A percentile compares a stretch with the other conserved stretches of the same genome.
Evolutionary conservation across 2,888 invertebrate genomes (phyloP).

Genomic region (Eupithecia vulgata): DNA sequence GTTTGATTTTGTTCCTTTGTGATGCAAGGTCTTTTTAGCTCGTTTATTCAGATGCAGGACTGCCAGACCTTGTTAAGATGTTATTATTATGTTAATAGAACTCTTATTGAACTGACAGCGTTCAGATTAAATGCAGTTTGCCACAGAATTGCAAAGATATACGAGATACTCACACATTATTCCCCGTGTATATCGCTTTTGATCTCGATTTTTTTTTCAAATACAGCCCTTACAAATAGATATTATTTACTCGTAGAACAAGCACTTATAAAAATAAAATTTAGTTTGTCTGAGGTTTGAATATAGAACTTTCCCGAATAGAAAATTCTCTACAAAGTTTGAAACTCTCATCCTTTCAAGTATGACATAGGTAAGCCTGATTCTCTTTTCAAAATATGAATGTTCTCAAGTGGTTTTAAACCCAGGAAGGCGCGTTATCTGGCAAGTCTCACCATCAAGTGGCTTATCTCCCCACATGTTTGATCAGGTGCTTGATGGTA

Average conservation of each 20-base stretch:
- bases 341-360: not conserved
- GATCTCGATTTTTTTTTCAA: no score
- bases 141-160: slow-evolving; percentile 7
- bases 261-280: no score
- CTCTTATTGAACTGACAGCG: slow-evolving; percentile 26
- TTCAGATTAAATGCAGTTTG: slow-evolving; percentile 20
- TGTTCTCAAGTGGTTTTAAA: slow-evolving; percentile 59
- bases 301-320: not conserved
- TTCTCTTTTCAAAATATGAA: slow-evolving; percentile 19
- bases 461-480: slow-evolving; percentile 80
- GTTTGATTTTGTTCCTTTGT: slow-evolving; percentile 70
- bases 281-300: no score
- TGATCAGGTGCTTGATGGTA: slow-evolving; percentile 79
- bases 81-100: slow-evolving; percentile 47
- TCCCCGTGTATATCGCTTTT: not conserved
- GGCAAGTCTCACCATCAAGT: slow-evolving; percentile 76
- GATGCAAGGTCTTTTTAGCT: slow-evolving; percentile 55
- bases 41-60: slow-evolving; percentile 53
- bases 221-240: no score
- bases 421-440: slow-evolving; percentile 74
- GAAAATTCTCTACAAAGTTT: not conserved
- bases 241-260: no score
- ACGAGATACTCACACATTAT: not conserved
- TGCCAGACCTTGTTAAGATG: slow-evolving; percentile 44
- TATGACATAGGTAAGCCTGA: not conserved